A percentile compares a stretch with the other conserved stretches of the same genome.
phyloP scores from a whole-genome alignment of 2,888 invertebrate genomes.

The Apoda limacodes region DNA sequence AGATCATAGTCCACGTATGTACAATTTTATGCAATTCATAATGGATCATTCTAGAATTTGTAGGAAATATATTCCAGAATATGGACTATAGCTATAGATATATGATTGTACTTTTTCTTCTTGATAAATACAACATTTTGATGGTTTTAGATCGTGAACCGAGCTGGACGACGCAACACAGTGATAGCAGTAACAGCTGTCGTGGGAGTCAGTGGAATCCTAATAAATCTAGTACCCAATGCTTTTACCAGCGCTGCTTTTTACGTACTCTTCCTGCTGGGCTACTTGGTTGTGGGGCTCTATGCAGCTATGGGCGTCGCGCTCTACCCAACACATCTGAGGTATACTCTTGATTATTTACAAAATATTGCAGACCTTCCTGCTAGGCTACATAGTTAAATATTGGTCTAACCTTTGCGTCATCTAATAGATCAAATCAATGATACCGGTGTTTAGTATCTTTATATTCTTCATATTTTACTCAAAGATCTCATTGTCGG shows the following conservation, averaged over 20 bases:
- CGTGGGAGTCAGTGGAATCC: conserved; percentile 63
- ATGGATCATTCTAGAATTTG: too few relatives aligned
- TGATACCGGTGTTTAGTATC: too few relatives aligned
- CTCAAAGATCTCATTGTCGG: too few relatives aligned
- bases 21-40: too few relatives aligned
- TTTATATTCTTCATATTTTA: too few relatives aligned
- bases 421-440: too few relatives aligned
- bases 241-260: conserved; percentile 68
- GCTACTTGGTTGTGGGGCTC: conserved; percentile 54
- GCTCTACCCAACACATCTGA: conserved; percentile 62
- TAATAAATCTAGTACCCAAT: conserved; percentile 71
- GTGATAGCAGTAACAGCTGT: conserved; percentile 45
- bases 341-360: conserved; percentile 25
- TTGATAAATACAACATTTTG: too few relatives aligned
- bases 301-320: conserved; percentile 66
- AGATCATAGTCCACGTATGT: too few relatives aligned
- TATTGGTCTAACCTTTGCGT: background rate
- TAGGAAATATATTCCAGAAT: too few relatives aligned
- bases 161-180: conserved; percentile 66
- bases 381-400: too few relatives aligned
- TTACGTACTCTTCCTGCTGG: conserved; percentile 43
- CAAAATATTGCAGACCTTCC: background rate
- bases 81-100: too few relatives aligned
- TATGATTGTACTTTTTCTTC: too few relatives aligned
- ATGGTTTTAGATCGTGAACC: conserved; percentile 45